Conservation (phyloP, 35 echinoderm and acorn worm species). For the Diadema setosum region DNA sequence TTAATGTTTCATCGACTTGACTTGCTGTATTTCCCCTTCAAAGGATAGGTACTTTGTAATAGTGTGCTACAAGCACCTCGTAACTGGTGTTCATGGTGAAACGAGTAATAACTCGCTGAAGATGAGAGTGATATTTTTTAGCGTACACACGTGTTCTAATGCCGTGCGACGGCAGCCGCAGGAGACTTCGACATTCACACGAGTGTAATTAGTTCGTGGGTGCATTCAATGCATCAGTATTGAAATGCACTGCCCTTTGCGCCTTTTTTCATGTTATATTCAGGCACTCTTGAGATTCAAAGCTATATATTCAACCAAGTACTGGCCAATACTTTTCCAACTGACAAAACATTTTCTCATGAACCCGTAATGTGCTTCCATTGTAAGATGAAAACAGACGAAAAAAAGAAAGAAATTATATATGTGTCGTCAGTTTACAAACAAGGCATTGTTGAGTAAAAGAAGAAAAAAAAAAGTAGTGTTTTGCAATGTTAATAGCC, state of each 20-base stretch:
- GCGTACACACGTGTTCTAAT: too few species aligned
- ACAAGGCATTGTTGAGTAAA: not conserved
- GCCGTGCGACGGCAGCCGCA: too few species aligned
- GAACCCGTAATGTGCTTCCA: slow-evolving; percentile 5
- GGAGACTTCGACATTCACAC: too few species aligned
- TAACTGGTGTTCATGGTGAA: too few species aligned
- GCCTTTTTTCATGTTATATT: not conserved
- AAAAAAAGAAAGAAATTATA: not conserved
- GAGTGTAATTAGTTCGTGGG: too few species aligned
- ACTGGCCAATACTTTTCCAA: slow-evolving; percentile 8
- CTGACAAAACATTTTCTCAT: not conserved
- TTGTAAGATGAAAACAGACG: not conserved
- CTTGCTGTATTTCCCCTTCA: too few species aligned
- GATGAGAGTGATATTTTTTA: too few species aligned
- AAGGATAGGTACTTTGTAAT: too few species aligned
- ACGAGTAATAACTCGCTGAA: too few species aligned
- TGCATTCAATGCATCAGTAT: not conserved
- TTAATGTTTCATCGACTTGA: too few species aligned
- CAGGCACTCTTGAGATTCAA: not conserved
- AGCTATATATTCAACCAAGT: slow-evolving; percentile 9
- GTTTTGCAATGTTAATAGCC: not conserved
- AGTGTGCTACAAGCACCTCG: too few species aligned
- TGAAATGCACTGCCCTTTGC: not conserved
- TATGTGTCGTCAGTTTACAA: not conserved
- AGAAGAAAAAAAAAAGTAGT: not conserved